A percentile compares a stretch with the other conserved stretches of the same genome.
These are phyloP conservation scores for Mus pahari DNA, from an alignment of 2,113 vertebrate species.

Conservation along the genomic window DNA sequence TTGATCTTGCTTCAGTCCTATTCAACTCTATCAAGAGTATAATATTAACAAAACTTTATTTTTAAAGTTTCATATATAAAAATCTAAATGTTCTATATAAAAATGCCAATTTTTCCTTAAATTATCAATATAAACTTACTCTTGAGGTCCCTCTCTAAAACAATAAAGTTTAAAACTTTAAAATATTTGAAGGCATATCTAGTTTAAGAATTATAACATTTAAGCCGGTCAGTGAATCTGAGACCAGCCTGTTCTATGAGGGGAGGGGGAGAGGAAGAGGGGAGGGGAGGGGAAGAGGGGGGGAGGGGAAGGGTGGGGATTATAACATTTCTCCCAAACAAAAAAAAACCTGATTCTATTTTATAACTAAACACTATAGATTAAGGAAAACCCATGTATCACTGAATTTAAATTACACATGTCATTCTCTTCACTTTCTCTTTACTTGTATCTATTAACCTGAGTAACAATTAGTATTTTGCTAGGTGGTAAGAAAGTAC, in stretches of 20 bases:
- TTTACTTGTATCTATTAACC: conserved; percentile 58
- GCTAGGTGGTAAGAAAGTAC: conserved; percentile 87
- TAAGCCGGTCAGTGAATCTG: too few species aligned
- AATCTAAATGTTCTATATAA: neutral
- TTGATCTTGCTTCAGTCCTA: conserved; percentile 50
- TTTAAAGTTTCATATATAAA: neutral
- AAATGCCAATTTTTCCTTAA: conserved; percentile 21
- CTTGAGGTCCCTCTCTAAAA: conserved; percentile 24
- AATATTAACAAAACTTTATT: conserved; percentile 38
- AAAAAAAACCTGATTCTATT: conserved; percentile 13
- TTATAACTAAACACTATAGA: conserved; percentile 32
- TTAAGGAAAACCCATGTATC: conserved; percentile 43
- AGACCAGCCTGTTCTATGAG: too few species aligned
- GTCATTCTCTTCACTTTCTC: conserved; percentile 44
- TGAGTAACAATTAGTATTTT: conserved; percentile 31
- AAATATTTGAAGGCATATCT: neutral
- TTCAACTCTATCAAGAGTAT: conserved; percentile 29
- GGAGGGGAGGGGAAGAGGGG: too few species aligned
- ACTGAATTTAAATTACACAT: conserved; percentile 46
- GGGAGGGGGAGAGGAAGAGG: too few species aligned
- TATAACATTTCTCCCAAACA: conserved; percentile 33
- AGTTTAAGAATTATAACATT: conserved; percentile 36
- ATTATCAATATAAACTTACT: conserved; percentile 33
- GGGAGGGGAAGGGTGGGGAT: too few species aligned
- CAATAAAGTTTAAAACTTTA: conserved; percentile 20